A percentile compares a stretch with the other conserved stretches of the same genome.
Evolutionary conservation across 2,113 vertebrate species (phyloP).

Genomic region (Prunella himalayana): DNA sequence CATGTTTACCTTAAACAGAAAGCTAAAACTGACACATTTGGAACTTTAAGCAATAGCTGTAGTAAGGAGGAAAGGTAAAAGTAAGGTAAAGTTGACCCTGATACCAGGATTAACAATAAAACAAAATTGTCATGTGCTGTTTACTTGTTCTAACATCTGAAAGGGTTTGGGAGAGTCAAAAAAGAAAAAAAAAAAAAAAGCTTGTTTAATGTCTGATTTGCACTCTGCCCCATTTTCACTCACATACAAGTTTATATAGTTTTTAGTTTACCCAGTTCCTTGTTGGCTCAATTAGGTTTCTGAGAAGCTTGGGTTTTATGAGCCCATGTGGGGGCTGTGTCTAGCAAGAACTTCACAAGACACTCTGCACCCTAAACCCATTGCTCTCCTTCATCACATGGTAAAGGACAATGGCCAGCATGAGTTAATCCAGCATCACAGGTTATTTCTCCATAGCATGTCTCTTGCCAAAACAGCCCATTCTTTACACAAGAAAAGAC

Average conservation of each 20-base stretch:
- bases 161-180: slow-evolving; percentile 51
- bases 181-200: background rate
- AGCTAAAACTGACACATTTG: slow-evolving; percentile 54
- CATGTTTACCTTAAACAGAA: slow-evolving; percentile 40
- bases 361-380: background rate
- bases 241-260: background rate
- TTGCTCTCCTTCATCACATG: background rate
- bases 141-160: slow-evolving; percentile 68
- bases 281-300: background rate
- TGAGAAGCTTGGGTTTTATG: background rate
- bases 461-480: background rate
- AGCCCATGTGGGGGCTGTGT: background rate
- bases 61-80: slow-evolving; percentile 26
- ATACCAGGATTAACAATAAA: slow-evolving; percentile 53
- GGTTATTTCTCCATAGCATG: background rate
- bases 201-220: slow-evolving; percentile 45
- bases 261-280: background rate
- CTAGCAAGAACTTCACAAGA: background rate
- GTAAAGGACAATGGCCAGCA: background rate
- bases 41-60: background rate
- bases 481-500: background rate
- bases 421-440: background rate
- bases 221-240: slow-evolving; percentile 49
- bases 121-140: background rate
- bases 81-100: slow-evolving; percentile 34